Evolutionary conservation across 1,140 invertebrate species (phyloP).

Genomic region (Physella acuta): DNA sequence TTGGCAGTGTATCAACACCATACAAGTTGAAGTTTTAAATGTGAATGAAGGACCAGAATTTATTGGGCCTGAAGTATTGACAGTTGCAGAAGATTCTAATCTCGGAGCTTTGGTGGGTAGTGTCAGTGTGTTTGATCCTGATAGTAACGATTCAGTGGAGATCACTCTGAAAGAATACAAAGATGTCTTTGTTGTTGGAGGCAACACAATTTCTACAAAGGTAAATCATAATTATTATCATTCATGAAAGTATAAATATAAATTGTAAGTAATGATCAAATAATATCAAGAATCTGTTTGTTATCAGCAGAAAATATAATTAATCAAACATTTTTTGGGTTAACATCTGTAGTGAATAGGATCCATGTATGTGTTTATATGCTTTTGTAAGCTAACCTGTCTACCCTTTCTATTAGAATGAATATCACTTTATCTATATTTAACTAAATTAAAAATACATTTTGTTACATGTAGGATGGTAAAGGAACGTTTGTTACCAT

Average conservation of each 20-base stretch:
- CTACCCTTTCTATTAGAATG: no score
- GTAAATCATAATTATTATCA: background rate
- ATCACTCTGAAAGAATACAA: constrained; percentile 16
- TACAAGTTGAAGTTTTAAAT: constrained; percentile 33
- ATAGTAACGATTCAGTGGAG: constrained; percentile 29
- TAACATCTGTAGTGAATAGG: no score
- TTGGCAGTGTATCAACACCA: constrained; percentile 24
- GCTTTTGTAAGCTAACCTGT: no score
- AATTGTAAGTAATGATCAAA: no score
- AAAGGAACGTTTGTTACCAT: constrained; percentile 21
- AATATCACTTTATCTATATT: no score
- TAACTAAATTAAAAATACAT: no score
- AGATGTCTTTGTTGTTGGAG: background rate
- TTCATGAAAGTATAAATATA: no score
- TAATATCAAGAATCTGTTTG: no score
- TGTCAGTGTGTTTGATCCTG: constrained; percentile 32
- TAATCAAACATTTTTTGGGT: no score
- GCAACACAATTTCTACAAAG: background rate
- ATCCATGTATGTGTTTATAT: no score
- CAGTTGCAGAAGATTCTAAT: constrained; percentile 27
- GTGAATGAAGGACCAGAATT: constrained; percentile 37
- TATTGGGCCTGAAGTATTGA: constrained; percentile 10
- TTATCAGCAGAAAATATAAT: no score
- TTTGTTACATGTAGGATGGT: background rate
- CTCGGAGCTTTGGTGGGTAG: constrained; percentile 21